Evolutionary conservation across 2,888 invertebrate genomes (phyloP), one percentile per base, ranked within the genome.

Genomic region (Hypolimnas misippus): DNA sequence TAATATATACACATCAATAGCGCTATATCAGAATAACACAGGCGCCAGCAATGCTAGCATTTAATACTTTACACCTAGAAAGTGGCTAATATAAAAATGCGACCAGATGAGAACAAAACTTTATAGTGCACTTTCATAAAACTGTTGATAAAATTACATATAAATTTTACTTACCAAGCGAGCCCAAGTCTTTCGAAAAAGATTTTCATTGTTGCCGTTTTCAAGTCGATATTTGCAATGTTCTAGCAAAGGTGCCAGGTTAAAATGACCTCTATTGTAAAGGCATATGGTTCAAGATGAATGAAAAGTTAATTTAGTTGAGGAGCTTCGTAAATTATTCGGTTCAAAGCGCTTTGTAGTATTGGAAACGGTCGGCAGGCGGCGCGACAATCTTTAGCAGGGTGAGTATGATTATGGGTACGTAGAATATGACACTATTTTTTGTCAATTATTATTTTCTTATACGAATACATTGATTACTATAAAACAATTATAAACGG

Each of bases 281-380:
- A 5, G 44, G 14, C 5, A 12, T 60, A 68, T 21, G 33, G 65
- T 40, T 16, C 14, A 62, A 10, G 6, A 6, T 4, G n/a, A 16
- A 55, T 19, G 52, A 35, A 58, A 29, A 51, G 33, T 42, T 60
- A 65, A 54, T 62, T 60, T 65, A 65, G 68, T 57, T 57, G 57
- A 44, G 51, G 44, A 61, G 51, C 62, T 73, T 71, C 68, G 67
- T 68, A 68, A 70, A 73, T 73, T 73, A 71, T 71, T 70, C 69
- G 70, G 67, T 71, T 62, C 68, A 63, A 50, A 65, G 70, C 67
- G 61, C 69, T 71, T 64, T 65, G 58, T 57, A 65, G 67, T 62
- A 62, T 56, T 57, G 69, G 50, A 51, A 60, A 55, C 57, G 65
- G 62, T 17, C 65, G 65, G 57, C 51, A 57, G 65, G 50, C 65